Percentiles rank a stretch among this genome's conserved stretches.
Evolutionary conservation across 2,113 vertebrate genomes (phyloP).

Genomic region (Sinocyclocheilus rhinocerous): DNA sequence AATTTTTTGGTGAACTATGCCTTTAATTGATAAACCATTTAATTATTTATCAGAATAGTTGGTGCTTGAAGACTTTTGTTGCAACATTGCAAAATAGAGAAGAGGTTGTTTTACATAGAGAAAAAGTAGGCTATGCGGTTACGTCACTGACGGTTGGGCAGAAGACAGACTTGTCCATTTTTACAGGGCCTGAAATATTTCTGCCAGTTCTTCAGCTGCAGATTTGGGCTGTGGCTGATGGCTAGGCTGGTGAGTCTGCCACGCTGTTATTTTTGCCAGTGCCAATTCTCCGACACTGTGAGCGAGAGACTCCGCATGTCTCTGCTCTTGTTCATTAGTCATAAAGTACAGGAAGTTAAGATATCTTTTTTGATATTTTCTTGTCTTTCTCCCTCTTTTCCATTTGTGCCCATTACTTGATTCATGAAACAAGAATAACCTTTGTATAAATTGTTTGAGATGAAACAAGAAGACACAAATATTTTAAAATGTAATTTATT

Average conservation of each 20-base stretch:
- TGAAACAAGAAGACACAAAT: background rate
- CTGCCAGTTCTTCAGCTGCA: background rate
- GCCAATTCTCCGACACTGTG: constrained; percentile 33
- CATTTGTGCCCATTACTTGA: background rate
- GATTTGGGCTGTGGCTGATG: constrained; percentile 8
- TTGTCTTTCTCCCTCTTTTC: background rate
- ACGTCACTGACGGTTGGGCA: background rate
- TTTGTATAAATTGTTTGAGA: background rate
- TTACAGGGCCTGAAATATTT: background rate
- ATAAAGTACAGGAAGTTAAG: background rate
- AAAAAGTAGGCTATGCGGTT: background rate
- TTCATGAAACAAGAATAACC: background rate
- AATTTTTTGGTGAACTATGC: too few species aligned
- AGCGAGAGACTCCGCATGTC: constrained; percentile 44
- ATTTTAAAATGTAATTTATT: too few species aligned
- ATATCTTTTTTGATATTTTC: background rate
- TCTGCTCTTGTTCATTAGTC: background rate
- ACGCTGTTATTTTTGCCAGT: constrained; percentile 20
- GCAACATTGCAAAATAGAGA: background rate
- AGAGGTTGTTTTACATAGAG: background rate
- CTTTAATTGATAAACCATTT: too few species aligned
- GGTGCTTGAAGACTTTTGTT: background rate
- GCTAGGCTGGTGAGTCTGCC: constrained; percentile 24
- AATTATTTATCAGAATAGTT: background rate
- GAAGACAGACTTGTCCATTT: background rate